These are phyloP conservation scores for Heterotis niloticus DNA, from an alignment of 2,113 vertebrate genomes.

Conservation along the genomic window DNA sequence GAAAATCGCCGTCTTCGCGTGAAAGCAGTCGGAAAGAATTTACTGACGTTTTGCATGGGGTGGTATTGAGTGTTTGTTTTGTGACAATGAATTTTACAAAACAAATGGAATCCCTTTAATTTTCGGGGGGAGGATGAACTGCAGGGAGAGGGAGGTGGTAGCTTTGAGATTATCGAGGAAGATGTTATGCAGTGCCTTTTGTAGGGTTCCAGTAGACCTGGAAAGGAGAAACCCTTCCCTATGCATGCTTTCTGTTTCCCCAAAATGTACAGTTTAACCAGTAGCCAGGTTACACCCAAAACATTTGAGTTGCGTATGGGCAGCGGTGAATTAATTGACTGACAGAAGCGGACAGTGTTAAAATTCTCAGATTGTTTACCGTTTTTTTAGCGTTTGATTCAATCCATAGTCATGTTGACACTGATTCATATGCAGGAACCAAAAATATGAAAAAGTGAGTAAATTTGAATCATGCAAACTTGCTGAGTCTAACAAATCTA, in stretches of 20 bases:
- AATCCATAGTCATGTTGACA: not conserved
- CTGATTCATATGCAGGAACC: not conserved
- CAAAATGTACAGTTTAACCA: slow-evolving; percentile 9
- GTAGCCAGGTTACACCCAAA: not conserved
- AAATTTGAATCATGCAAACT: slow-evolving; percentile 28
- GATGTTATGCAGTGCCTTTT: slow-evolving; percentile 8
- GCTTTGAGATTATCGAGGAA: not conserved
- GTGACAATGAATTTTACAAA: not conserved
- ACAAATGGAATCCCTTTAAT: not conserved
- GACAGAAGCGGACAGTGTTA: slow-evolving; percentile 1
- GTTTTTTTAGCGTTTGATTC: not conserved
- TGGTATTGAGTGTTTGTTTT: not conserved
- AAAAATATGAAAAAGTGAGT: slow-evolving; percentile 19
- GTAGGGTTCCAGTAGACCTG: not conserved
- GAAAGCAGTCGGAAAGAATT: not conserved
- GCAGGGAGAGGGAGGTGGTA: not conserved
- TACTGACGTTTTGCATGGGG: not conserved
- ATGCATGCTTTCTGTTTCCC: not conserved
- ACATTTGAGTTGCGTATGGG: slow-evolving; percentile 12
- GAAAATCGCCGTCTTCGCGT: not conserved
- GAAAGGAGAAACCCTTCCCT: not conserved
- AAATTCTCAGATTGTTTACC: not conserved
- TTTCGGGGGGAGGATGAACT: not conserved
- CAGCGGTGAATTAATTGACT: slow-evolving; percentile 21
- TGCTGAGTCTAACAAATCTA: slow-evolving; percentile 20